Base-by-base conservation (phyloP, 2,888 invertebrate species). In the Papilio elwesi region DNA sequence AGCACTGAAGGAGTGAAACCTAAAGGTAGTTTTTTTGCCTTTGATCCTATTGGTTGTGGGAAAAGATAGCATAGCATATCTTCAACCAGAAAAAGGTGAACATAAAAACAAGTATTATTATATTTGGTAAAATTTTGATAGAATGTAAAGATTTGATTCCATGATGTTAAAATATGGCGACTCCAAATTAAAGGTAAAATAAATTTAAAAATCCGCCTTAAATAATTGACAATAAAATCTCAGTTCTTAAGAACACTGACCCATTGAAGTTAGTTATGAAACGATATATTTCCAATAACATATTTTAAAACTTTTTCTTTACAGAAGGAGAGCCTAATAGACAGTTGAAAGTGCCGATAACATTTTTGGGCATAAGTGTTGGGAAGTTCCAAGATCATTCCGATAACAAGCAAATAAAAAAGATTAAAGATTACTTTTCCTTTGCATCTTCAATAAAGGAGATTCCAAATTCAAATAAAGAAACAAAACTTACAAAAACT, bases 331-430 rank as follows among this genome's bases (percentile, higher is more conserved):
- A 91, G 80, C 64, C 66, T 10, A 90, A 92, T 68, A 85, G 90
- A 78, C 85, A 79, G 78, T 79, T 93, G 63, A 90, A 87, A 83
- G 85, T 96, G 78, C 93, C 95, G 0, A 94, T 97, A 15, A 95
- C 94, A 74, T 96, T 95, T 85, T 88, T 98, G 16, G 96, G 97
- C 0, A 93, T 98, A n/a, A 97, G 96, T 82, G 97, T 96, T 13
- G 96, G 96, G 0, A 97, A 97, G 85, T 98, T 98, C 87, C 96
- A 96, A 85, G 95, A 95, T 65, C 87, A 88, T 68, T 76, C 89
- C 67, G 92, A 94, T 11, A 85, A 73, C 71, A 94, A 94, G 75
- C 95, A 95, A 84, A 94, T 91, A 9, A 95, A 90, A 77, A 94
- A 93, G 71, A 94, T 96, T 63, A 89, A 94, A 59, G 92, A 95